Percentiles rank a stretch among this genome's conserved stretches.
phyloP scores from a whole-genome alignment of 2,797 vertebrate genomes.

The Lophura swinhoii region DNA sequence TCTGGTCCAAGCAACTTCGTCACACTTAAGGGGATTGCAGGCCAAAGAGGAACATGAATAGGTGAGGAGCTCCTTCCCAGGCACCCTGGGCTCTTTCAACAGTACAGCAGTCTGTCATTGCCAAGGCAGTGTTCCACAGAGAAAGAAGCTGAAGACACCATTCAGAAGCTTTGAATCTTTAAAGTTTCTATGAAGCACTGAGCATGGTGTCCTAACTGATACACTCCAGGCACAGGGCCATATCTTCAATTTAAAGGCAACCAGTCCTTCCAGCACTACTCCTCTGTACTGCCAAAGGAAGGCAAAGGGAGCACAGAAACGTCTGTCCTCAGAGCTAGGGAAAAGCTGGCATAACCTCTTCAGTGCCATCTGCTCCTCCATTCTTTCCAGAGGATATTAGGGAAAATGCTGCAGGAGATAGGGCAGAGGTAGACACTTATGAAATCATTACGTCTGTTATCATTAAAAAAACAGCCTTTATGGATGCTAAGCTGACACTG shows the following conservation, averaged over 20 bases:
- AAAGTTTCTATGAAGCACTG: background rate
- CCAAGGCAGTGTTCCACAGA: background rate
- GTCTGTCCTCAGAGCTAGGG: background rate
- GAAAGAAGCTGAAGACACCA: conserved; percentile 1
- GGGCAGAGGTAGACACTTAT: background rate
- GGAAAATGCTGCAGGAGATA: background rate
- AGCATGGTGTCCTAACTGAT: background rate
- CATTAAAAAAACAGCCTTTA: background rate
- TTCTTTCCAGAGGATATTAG: background rate
- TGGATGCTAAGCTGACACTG: background rate
- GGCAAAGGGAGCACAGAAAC: background rate
- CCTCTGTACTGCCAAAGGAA: background rate
- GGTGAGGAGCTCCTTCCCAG: background rate
- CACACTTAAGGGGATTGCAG: conserved; percentile 43
- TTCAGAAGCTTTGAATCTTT: background rate
- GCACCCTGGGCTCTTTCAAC: background rate
- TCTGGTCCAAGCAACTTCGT: background rate
- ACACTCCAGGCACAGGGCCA: background rate
- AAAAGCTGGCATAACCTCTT: background rate
- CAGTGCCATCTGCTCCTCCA: background rate
- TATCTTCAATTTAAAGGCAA: background rate
- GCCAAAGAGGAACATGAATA: conserved; percentile 23
- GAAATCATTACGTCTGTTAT: background rate
- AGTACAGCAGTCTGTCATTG: background rate
- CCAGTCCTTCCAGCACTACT: background rate